Conservation (phyloP, 23 tunicate species). For the Clavelina lepadiformis region DNA sequence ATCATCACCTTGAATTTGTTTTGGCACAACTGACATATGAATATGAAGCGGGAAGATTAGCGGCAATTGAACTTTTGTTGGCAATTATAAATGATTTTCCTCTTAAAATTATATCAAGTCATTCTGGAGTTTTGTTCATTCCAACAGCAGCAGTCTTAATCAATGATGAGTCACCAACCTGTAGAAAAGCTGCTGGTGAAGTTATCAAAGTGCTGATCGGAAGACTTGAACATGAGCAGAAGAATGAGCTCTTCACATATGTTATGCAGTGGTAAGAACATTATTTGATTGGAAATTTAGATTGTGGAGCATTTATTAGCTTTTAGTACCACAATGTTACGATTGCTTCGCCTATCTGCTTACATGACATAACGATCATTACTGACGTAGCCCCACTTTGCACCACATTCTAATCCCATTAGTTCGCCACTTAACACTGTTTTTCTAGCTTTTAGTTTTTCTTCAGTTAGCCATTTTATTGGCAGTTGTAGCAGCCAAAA, state of each 20-base stretch:
- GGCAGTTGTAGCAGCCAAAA: no score
- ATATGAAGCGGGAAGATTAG: conserved; percentile 64
- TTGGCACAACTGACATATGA: conserved; percentile 66
- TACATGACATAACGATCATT: no score
- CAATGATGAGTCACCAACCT: conserved; percentile 65
- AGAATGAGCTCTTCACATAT: conserved; percentile 41
- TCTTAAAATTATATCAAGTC: conserved; percentile 5
- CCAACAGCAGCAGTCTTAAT: conserved; percentile 50
- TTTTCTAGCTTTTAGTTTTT: no score
- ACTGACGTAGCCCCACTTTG: no score
- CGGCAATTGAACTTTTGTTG: conserved; percentile 57
- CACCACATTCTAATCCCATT: no score
- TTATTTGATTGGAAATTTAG: no score
- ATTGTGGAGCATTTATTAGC: no score
- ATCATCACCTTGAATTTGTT: conserved; percentile 42
- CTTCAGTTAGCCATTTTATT: no score
- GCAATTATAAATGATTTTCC: conserved; percentile 44
- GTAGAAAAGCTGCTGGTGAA: conserved; percentile 52
- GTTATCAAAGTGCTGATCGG: conserved; percentile 42
- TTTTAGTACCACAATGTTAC: no score
- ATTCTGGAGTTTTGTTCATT: conserved; percentile 49
- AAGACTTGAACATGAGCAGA: conserved; percentile 18
- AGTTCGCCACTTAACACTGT: no score
- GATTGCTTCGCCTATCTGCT: no score
- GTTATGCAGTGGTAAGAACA: conserved; percentile 69